A percentile compares a stretch with the other conserved stretches of the same genome.
Conservation (phyloP, 2,797 vertebrate species). For the Pseudocheirus occidentalis region DNA sequence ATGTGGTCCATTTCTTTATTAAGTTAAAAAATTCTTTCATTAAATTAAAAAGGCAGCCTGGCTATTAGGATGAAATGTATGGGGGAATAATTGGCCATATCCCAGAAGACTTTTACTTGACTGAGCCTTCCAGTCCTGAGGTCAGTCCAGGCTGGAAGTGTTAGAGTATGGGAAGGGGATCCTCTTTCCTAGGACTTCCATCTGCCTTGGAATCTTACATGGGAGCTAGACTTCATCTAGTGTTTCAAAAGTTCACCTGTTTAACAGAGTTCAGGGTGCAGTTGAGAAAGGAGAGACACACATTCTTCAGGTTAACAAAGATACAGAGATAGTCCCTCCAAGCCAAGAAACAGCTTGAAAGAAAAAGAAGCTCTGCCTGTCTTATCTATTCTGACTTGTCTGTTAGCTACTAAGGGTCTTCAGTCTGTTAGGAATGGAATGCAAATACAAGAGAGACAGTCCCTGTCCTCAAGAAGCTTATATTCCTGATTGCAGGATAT, state of each 20-base stretch:
- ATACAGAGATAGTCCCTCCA: neutral
- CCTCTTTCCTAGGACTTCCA: neutral
- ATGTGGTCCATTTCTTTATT: neutral
- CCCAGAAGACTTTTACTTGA: neutral
- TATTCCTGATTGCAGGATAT: neutral
- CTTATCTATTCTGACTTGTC: neutral
- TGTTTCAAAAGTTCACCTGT: neutral
- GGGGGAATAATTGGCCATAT: neutral
- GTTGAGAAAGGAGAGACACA: neutral
- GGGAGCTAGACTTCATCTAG: neutral
- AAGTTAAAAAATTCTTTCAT: neutral
- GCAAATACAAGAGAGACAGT: neutral
- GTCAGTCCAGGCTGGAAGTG: neutral
- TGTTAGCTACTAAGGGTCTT: neutral
- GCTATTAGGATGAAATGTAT: neutral
- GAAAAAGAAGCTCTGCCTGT: neutral
- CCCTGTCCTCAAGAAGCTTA: neutral
- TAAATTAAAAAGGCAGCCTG: neutral
- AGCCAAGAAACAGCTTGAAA: neutral
- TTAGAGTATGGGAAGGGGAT: neutral
- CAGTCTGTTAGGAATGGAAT: neutral
- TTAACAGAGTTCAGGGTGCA: neutral
- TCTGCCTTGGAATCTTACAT: neutral
- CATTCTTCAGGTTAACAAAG: neutral
- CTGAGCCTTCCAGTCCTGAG: neutral